phyloP scores from a whole-genome alignment of 2,113 vertebrate genomes.

The Thamnaconus septentrionalis region DNA sequence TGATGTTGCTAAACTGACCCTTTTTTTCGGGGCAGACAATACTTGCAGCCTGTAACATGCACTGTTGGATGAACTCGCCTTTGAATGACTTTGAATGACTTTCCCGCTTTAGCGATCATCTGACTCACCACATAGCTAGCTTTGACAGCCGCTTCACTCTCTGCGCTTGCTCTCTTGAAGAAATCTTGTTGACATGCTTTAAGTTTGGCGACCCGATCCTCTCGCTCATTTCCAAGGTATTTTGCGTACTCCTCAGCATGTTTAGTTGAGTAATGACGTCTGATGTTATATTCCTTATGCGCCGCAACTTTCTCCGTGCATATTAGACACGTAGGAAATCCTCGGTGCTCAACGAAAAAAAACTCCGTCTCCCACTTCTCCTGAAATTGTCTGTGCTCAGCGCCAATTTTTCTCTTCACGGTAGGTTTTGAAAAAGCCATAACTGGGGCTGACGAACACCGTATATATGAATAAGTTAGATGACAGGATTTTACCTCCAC shows the following conservation, averaged over 20 bases:
- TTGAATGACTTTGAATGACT: slow-evolving; percentile 14
- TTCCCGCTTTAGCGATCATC: slow-evolving; percentile 7
- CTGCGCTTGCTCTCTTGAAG: slow-evolving; percentile 5
- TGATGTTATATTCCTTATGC: slow-evolving; percentile 10
- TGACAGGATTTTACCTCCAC: no score
- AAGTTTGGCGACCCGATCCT: background rate
- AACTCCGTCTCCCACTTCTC: slow-evolving; percentile 15
- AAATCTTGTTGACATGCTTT: slow-evolving; percentile 22
- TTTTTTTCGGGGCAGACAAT: slow-evolving; percentile 12
- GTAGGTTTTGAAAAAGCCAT: no score
- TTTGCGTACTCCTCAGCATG: slow-evolving; percentile 1
- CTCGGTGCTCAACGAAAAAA: slow-evolving; percentile 19
- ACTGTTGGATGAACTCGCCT: slow-evolving; percentile 4
- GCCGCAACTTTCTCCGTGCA: slow-evolving; percentile 26
- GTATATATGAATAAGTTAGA: no score
- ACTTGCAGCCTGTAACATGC: slow-evolving; percentile 7
- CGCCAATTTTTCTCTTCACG: no score
- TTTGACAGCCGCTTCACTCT: background rate
- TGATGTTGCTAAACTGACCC: slow-evolving; percentile 17
- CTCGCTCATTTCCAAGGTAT: slow-evolving; percentile 12
- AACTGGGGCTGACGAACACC: no score
- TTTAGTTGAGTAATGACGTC: background rate
- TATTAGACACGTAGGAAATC: slow-evolving; percentile 1
- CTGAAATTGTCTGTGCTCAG: slow-evolving; percentile 20
- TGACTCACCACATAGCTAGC: slow-evolving; percentile 1